phyloP scores from a whole-genome alignment of 2,888 invertebrate species.

The Oxytorus armatus region DNA sequence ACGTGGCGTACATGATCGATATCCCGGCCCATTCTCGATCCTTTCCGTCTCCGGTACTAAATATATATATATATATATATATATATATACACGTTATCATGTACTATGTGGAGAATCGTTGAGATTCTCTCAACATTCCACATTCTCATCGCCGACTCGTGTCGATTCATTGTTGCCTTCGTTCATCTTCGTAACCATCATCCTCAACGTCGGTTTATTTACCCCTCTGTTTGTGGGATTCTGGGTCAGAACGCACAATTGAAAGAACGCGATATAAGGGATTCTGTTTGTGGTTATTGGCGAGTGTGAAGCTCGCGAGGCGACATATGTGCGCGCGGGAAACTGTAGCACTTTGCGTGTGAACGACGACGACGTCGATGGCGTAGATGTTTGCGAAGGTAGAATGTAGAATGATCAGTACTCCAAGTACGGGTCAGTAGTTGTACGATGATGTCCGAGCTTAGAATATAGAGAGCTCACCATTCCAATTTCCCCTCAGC shows the following conservation, averaged over 20 bases:
- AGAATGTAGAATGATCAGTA: background rate
- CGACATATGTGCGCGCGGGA: too few relatives aligned
- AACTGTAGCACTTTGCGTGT: background rate
- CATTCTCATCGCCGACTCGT: constrained; percentile 14
- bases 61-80: constrained; percentile 3
- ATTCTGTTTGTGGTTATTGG: too few relatives aligned
- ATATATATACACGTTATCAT: constrained; percentile 1
- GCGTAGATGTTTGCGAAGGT: constrained; percentile 28
- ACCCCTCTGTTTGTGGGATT: constrained; percentile 36
- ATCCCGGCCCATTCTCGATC: constrained; percentile 1
- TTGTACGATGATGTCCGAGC: constrained; percentile 2
- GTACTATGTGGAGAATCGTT: constrained; percentile 1
- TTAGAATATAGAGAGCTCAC: background rate
- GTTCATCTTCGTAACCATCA: background rate
- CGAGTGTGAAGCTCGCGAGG: too few relatives aligned
- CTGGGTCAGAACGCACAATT: constrained; percentile 56
- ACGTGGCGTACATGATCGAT: background rate
- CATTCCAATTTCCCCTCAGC: constrained; percentile 51
- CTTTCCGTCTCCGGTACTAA: constrained; percentile 1
- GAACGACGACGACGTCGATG: constrained; percentile 17
- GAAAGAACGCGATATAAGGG: constrained; percentile 23
- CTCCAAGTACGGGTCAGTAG: background rate
- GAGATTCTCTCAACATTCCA: background rate
- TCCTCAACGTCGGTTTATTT: constrained; percentile 31
- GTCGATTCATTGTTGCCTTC: constrained; percentile 41